A percentile compares a stretch with the other conserved stretches of the same genome.
Conservation (phyloP, 2,797 vertebrate species). For the Caiman crocodilus region DNA sequence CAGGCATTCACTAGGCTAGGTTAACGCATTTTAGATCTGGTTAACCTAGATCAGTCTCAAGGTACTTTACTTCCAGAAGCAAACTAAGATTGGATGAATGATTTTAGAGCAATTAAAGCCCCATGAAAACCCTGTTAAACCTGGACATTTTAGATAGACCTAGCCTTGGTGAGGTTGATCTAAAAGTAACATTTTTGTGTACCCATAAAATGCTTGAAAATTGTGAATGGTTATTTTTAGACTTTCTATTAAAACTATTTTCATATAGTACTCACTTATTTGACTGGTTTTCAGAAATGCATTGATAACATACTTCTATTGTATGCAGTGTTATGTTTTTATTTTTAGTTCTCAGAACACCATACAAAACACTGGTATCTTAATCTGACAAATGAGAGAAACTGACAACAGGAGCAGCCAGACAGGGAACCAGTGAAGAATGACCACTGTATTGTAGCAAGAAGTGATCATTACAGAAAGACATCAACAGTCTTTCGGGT, state of each 20-base stretch:
- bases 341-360: not conserved
- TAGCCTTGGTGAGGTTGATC: too few relatives aligned
- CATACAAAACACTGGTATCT: not conserved
- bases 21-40: too few relatives aligned
- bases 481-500: not conserved
- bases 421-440: not conserved
- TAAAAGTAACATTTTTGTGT: too few relatives aligned
- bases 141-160: too few relatives aligned
- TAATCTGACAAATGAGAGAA: not conserved
- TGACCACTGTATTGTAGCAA: not conserved
- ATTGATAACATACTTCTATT: not conserved
- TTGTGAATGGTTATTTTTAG: rapidly evolving
- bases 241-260: not conserved
- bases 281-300: not conserved
- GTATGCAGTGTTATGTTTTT: not conserved
- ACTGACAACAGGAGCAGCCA: not conserved
- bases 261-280: not conserved
- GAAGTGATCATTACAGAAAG: not conserved
- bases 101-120: too few relatives aligned
- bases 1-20: too few relatives aligned
- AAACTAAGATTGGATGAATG: too few relatives aligned
- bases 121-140: too few relatives aligned
- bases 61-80: too few relatives aligned
- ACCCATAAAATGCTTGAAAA: not conserved
- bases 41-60: too few relatives aligned